A percentile compares a stretch with the other conserved stretches of the same genome.
phyloP scores from a whole-genome alignment of 2,888 invertebrate species.

The Encarsia formosa region DNA sequence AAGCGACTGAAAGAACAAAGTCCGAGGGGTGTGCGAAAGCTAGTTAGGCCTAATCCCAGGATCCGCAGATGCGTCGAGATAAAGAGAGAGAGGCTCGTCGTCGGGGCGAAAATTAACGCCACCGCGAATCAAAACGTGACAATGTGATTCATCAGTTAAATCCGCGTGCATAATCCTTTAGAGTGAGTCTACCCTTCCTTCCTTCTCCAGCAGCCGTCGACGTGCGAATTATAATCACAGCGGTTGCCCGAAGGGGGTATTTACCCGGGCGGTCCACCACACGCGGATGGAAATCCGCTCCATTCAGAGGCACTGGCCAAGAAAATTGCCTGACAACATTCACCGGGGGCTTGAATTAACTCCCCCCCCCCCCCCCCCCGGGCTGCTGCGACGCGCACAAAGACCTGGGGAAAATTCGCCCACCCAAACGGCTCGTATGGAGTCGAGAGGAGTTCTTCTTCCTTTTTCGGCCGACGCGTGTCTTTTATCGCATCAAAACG shows the following conservation, averaged over 20 bases:
- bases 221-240: slow-evolving; percentile 51
- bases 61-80: not conserved
- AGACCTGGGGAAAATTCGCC: too few species aligned
- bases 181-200: slow-evolving; percentile 34
- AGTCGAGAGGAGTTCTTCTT: too few species aligned
- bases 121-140: slow-evolving; percentile 52
- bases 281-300: slow-evolving; percentile 50
- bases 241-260: slow-evolving; percentile 36
- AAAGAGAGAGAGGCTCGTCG: not conserved
- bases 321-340: slow-evolving; percentile 53
- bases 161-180: slow-evolving; percentile 53
- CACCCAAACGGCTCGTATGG: too few species aligned
- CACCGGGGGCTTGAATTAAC: slow-evolving; percentile 29
- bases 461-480: not conserved
- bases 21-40: too few species aligned
- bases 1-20: too few species aligned
- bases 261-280: slow-evolving; percentile 36
- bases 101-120: slow-evolving; percentile 48
- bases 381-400: not conserved
- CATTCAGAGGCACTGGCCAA: slow-evolving; percentile 52
- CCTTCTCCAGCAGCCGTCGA: slow-evolving; percentile 30
- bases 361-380: not conserved
- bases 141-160: slow-evolving; percentile 54
- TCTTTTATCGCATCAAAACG: slow-evolving; percentile 1
- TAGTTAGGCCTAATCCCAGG: too few species aligned